Percentiles rank a stretch among this genome's conserved stretches.
phyloP scores from a whole-genome alignment of 2,888 invertebrate genomes.

The Mylabris sibirica region DNA sequence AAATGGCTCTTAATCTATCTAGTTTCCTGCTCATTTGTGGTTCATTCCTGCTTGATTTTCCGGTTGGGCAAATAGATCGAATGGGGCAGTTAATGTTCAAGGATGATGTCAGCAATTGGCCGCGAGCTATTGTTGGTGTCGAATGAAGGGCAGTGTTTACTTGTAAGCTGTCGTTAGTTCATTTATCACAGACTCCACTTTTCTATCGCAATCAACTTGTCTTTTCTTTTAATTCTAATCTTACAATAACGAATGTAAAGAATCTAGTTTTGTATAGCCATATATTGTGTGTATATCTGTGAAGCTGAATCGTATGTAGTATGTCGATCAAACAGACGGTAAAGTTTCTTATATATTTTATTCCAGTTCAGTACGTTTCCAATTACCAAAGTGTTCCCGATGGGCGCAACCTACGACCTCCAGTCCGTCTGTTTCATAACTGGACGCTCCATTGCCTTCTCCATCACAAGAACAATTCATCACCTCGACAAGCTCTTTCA shows the following conservation, averaged over 20 bases:
- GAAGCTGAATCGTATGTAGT: conserved; percentile 31
- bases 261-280: background rate
- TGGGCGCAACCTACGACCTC: conserved; percentile 48
- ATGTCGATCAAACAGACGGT: conserved; percentile 47
- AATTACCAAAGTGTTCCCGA: conserved; percentile 57
- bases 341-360: conserved; percentile 59
- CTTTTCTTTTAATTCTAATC: background rate
- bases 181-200: conserved; percentile 43
- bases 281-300: conserved; percentile 31
- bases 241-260: background rate
- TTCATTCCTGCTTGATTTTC: conserved; percentile 4
- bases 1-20: background rate
- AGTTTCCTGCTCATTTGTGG: background rate
- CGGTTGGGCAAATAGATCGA: background rate
- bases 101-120: conserved; percentile 15
- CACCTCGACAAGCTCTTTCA: conserved; percentile 29
- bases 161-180: conserved; percentile 37
- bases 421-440: conserved; percentile 53
- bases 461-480: conserved; percentile 36
- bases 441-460: conserved; percentile 35
- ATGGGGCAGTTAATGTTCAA: conserved; percentile 10
- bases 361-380: conserved; percentile 59
- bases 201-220: conserved; percentile 32
- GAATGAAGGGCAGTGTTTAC: conserved; percentile 44
- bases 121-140: conserved; percentile 33